Evolutionary conservation across 2,113 vertebrate species (phyloP).

Genomic region (Brachypodius melanocephalos): DNA sequence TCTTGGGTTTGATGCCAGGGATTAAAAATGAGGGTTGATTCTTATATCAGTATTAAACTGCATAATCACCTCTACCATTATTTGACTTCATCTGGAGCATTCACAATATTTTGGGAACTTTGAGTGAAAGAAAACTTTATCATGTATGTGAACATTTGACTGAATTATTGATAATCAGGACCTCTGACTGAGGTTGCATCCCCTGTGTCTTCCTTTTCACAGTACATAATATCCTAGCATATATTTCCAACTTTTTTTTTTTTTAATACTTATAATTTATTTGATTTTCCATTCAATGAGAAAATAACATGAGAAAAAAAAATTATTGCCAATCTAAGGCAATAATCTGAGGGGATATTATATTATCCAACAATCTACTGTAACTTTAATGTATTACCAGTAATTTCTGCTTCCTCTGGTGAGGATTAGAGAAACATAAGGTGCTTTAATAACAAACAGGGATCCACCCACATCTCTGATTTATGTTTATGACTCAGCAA

Average conservation of each 20-base stretch:
- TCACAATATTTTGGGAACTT: background rate
- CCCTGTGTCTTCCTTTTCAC: background rate
- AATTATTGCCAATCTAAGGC: background rate
- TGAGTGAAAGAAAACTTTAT: background rate
- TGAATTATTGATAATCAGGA: background rate
- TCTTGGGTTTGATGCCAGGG: constrained; percentile 47
- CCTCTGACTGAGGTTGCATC: background rate
- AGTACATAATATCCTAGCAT: background rate
- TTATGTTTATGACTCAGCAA: constrained; percentile 61
- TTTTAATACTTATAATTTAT: background rate
- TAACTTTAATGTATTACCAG: constrained; percentile 24
- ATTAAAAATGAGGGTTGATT: constrained; percentile 57
- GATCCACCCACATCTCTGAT: constrained; percentile 45
- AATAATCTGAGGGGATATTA: background rate
- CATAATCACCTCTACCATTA: constrained; percentile 25
- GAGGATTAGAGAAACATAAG: constrained; percentile 40
- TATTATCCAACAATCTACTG: background rate
- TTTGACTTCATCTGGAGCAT: background rate
- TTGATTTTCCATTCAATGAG: background rate
- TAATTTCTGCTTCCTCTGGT: constrained; percentile 29
- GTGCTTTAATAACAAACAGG: constrained; percentile 63
- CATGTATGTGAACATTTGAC: background rate
- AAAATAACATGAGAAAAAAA: background rate
- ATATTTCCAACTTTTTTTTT: background rate
- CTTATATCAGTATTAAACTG: background rate